Evolutionary conservation across 2,113 vertebrate genomes (phyloP), one percentile per base, ranked within the genome.

Genomic region (Microcebus lehilahytsara): DNA sequence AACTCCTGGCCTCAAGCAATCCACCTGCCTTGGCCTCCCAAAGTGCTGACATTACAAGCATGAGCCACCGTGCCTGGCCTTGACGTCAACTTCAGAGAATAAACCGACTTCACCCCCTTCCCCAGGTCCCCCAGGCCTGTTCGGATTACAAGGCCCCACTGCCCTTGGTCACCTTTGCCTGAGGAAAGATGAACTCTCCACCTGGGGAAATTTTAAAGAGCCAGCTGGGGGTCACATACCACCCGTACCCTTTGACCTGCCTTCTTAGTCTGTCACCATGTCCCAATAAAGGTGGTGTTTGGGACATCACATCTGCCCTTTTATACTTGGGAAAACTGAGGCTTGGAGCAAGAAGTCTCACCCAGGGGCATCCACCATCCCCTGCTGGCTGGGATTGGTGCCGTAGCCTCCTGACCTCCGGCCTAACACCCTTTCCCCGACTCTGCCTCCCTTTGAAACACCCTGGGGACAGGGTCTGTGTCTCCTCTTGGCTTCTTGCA

Each of bases 261-360:
- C 85, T 72, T 83, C 83, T 85, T 40, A 14, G 86, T n/a, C 51
- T 51, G 79, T 58, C 53, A 77, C 49, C 13, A 2, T 22, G 10
- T 40, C 46, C 34, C 53, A 25, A 30, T 6, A 30, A 37, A 51
- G 6, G 11, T 67, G 27, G 64, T 40, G 12, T 53, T 19, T 46
- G 89, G 69, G 34, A 84, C 42, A 87, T 10, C 60, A 42, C 10
- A 3, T 32, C 27, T 79, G 25, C 37, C 66, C 51, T 80, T 66
- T 89, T 58, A 72, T 60, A 79, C 84, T 84, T n/a, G 58, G 85
- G 23, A 79, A 97, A 93, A 93, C 58, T 51, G 80, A 92, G 84
- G 40, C 10, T 6, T 0, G 0, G 14, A 53, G 25, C 37, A 46
- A 56, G 19, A 46, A 85, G 34, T 9, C 62, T 81, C 22, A 2